phyloP scores from a whole-genome alignment of 2,113 vertebrate species.

The Lates calcarifer region DNA sequence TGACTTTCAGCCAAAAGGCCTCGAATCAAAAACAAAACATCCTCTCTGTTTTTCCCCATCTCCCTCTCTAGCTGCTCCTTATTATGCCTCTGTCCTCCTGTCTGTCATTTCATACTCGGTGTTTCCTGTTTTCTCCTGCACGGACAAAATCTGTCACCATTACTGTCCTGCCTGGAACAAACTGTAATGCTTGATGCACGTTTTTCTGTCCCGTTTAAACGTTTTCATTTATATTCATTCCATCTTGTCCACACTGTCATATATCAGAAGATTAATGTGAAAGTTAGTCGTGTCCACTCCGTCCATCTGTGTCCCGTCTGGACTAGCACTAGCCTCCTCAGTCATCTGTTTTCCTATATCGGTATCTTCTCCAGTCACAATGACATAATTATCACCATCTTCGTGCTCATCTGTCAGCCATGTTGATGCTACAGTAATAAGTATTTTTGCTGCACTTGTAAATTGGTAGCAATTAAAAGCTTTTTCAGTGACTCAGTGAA shows the following conservation, averaged over 20 bases:
- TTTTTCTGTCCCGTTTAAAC: constrained; percentile 35
- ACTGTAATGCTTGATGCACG: constrained; percentile 49
- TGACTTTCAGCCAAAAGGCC: constrained; percentile 66
- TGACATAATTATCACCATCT: constrained; percentile 43
- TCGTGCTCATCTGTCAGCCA: constrained; percentile 59
- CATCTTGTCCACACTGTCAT: constrained; percentile 32
- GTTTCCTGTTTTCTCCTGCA: constrained; percentile 37
- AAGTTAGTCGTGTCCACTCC: not conserved
- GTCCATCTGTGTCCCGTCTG: constrained; percentile 50
- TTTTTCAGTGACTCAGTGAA: constrained; percentile 43
- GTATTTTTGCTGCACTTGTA: constrained; percentile 38
- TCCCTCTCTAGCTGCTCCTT: constrained; percentile 86
- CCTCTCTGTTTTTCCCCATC: constrained; percentile 51
- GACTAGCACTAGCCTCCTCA: not conserved
- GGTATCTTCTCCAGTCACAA: constrained; percentile 37
- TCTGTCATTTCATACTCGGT: constrained; percentile 54
- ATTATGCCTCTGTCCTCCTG: constrained; percentile 40
- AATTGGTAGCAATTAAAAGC: constrained; percentile 39
- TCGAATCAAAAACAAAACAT: constrained; percentile 60
- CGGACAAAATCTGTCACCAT: constrained; percentile 25
- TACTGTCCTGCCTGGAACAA: constrained; percentile 14
- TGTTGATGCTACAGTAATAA: constrained; percentile 53
- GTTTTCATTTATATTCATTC: constrained; percentile 18
- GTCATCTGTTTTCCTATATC: constrained; percentile 48
- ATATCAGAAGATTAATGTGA: constrained; percentile 24